Evolutionary conservation across 2,113 vertebrate species (phyloP).

Genomic region (Cricetomys ansorgei): DNA sequence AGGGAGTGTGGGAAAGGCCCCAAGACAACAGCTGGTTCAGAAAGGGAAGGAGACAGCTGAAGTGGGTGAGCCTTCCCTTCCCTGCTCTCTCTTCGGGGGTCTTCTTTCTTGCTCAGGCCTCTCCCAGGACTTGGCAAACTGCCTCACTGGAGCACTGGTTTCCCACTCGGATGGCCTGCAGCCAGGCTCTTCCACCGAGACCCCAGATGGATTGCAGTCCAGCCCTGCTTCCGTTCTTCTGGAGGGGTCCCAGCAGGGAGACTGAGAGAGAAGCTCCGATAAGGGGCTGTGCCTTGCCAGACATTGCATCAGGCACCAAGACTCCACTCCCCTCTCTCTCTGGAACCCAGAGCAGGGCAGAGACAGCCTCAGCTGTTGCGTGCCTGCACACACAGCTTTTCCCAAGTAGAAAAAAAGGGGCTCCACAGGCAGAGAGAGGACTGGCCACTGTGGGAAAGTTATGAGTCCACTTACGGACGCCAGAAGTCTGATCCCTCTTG

Average conservation of each 20-base stretch:
- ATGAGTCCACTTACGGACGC: not conserved
- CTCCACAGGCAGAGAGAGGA: not conserved
- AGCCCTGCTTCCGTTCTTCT: not conserved
- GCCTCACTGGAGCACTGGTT: not conserved
- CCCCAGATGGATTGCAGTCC: not conserved
- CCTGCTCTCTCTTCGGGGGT: not conserved
- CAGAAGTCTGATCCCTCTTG: not conserved
- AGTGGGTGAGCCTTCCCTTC: not conserved
- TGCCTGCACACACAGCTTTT: not conserved
- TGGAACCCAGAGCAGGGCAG: not conserved
- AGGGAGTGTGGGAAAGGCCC: not conserved
- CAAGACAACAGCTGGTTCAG: not conserved
- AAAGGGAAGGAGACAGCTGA: not conserved
- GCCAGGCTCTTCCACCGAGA: constrained; percentile 13
- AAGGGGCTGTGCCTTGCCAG: constrained; percentile 54
- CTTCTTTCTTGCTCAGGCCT: constrained; percentile 13
- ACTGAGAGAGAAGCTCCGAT: constrained; percentile 41
- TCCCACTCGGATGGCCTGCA: constrained; percentile 20
- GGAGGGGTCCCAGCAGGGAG: not conserved
- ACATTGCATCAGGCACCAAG: constrained; percentile 67
- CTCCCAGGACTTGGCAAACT: not conserved
- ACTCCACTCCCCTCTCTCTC: not conserved
- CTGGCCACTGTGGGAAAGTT: not conserved
- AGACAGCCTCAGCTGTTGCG: not conserved
- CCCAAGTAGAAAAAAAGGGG: not conserved